phyloP scores from a whole-genome alignment of 2,113 vertebrate genomes.

The Sander vitreus region DNA sequence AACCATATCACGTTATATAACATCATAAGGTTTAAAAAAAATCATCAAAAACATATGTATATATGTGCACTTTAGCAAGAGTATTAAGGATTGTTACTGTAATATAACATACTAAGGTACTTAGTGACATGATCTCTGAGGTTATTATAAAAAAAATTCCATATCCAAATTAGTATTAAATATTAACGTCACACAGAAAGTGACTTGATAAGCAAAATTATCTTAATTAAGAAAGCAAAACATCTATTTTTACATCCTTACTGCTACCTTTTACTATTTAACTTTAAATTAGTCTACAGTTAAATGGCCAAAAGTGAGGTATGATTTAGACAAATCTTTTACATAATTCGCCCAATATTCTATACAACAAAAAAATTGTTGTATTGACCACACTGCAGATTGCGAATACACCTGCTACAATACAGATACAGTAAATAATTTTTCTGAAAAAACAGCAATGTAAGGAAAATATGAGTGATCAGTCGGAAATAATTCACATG shows the following conservation, averaged over 20 bases:
- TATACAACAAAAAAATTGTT: conserved; percentile 47
- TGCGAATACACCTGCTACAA: conserved; percentile 27
- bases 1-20: neutral
- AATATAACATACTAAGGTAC: neutral
- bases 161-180: conserved; percentile 15
- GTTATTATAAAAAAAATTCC: neutral
- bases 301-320: conserved; percentile 11
- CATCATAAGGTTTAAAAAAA: neutral
- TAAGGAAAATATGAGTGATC: neutral
- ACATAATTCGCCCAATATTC: neutral
- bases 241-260: neutral
- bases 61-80: neutral
- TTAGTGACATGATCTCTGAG: neutral
- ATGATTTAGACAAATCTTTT: neutral
- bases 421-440: conserved; percentile 18
- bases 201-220: neutral
- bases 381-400: conserved; percentile 49
- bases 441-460: conserved; percentile 4
- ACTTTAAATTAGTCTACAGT: conserved; percentile 10
- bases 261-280: neutral
- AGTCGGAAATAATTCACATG: neutral
- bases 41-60: neutral
- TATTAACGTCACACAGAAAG: neutral
- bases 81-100: neutral
- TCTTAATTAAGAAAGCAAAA: neutral